Base-by-base conservation (phyloP, 2,113 vertebrate species). In the Xenotilapia flavipinnis region DNA sequence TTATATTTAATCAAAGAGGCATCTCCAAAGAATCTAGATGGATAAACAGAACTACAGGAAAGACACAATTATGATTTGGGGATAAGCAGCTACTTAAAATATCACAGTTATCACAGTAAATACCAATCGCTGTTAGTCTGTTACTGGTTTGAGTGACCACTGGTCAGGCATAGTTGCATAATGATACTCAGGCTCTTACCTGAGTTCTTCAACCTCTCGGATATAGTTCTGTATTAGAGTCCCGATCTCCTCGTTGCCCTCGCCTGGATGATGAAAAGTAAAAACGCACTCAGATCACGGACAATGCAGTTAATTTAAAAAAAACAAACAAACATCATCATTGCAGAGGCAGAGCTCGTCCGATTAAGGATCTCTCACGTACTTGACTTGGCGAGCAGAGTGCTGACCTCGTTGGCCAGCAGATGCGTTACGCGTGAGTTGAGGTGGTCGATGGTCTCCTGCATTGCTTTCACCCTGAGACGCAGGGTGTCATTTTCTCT, bases 141-240 rank as follows among this genome's bases (percentile, higher is more conserved):
- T 28, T 70, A 42, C 38, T 70, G 68, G 14, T 45, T 73, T 45
- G 21, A 73, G 0, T 17, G 21, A 45, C 65, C 65, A 26, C 62
- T 68, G 33, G 33, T 70, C 19, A 70, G 36, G 1, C n/a, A 23
- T 14, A 70, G 36, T 19, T 14, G 36, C 40, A 28, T 73, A 73
- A 45, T 4, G 6, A 73, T 45, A 47, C 2, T 26, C 14, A 2
- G 12, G 33, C 47, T 21, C 85, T 92, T 89, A 99, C 98, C 98
- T 97, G 6, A 99, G 96, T 90, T 98, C 98, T 87, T 99, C 98
- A 1, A 99, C 97, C 94, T 99, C 98, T 79, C 97, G 92, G 92
- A 99, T 99, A 91, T 99, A 99, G 92, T 98, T 99, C 94, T 99
- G 98, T 89, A 99, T 98, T 60, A 99, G 95, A 54, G 96, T 82